Conservation (phyloP, 2,888 invertebrate species). For the Drosophila leonis region DNA sequence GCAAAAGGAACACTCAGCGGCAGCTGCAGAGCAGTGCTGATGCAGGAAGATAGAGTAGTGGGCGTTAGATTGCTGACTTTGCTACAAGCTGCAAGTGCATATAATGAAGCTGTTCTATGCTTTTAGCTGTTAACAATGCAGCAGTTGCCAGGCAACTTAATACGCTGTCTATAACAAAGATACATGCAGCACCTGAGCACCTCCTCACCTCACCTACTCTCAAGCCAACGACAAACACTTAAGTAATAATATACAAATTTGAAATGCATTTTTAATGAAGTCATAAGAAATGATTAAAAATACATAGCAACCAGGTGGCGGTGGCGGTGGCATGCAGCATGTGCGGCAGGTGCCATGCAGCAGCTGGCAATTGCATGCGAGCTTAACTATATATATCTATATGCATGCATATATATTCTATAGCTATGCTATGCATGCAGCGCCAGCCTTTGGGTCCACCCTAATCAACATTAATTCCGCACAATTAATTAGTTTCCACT, state of each 20-base stretch:
- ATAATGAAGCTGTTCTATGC: conserved; percentile 59
- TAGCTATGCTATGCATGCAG: background rate
- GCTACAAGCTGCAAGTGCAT: conserved; percentile 20
- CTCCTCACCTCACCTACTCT: conserved; percentile 3
- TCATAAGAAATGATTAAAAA: conserved; percentile 67
- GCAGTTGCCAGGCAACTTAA: conserved; percentile 13
- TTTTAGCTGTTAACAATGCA: conserved; percentile 46
- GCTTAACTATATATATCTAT: background rate
- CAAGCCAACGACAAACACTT: conserved; percentile 11
- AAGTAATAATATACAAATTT: conserved; percentile 58
- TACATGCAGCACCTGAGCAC: background rate
- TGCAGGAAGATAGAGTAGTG: background rate
- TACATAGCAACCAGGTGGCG: conserved; percentile 15
- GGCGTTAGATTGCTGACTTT: background rate
- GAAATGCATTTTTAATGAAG: conserved; percentile 76
- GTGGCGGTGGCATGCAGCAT: conserved; percentile 11
- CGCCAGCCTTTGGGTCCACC: conserved; percentile 1
- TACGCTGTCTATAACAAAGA: background rate
- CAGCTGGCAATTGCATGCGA: background rate
- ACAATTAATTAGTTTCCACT: conserved; percentile 16
- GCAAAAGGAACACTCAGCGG: conserved; percentile 17
- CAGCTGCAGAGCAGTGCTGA: background rate
- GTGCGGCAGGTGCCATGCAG: conserved; percentile 7
- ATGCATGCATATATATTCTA: background rate
- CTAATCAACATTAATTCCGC: conserved; percentile 2